Evolutionary conservation across 2,113 vertebrate species (phyloP).

Genomic region (Chaenogobius annularis): DNA sequence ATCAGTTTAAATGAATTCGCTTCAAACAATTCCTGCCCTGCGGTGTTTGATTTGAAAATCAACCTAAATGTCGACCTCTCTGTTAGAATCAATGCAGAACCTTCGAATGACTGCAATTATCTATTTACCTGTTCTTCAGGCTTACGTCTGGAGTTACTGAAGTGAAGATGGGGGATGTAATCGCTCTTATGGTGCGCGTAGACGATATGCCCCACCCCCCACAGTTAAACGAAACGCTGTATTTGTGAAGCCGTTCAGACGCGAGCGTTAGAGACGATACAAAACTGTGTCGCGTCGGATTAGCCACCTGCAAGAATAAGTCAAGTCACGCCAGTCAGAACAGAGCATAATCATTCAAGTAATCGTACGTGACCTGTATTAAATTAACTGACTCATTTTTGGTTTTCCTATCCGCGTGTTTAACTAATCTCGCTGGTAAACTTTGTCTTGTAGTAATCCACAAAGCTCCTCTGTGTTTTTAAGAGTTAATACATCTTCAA

Average conservation of each 20-base stretch:
- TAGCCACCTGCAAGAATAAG: neutral
- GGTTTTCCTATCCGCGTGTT: too few species aligned
- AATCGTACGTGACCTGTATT: neutral
- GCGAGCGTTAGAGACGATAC: neutral
- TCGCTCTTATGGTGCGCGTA: neutral
- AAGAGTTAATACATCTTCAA: too few species aligned
- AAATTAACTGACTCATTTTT: too few species aligned
- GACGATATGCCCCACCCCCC: neutral
- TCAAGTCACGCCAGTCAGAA: neutral
- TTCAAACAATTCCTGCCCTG: neutral
- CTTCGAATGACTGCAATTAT: neutral
- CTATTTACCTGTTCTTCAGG: neutral
- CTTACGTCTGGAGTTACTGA: conserved; percentile 4
- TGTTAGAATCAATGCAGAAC: neutral
- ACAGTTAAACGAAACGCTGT: neutral
- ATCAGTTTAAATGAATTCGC: neutral
- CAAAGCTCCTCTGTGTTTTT: too few species aligned
- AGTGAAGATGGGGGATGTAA: neutral
- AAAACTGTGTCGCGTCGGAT: neutral
- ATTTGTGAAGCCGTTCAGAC: neutral
- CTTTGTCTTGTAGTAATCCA: too few species aligned
- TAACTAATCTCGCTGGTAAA: too few species aligned
- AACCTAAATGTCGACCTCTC: neutral
- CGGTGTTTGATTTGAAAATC: neutral
- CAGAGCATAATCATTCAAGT: neutral